Evolutionary conservation across 1,140 invertebrate species (phyloP).

Genomic region (Pogonognathellus flavescens): DNA sequence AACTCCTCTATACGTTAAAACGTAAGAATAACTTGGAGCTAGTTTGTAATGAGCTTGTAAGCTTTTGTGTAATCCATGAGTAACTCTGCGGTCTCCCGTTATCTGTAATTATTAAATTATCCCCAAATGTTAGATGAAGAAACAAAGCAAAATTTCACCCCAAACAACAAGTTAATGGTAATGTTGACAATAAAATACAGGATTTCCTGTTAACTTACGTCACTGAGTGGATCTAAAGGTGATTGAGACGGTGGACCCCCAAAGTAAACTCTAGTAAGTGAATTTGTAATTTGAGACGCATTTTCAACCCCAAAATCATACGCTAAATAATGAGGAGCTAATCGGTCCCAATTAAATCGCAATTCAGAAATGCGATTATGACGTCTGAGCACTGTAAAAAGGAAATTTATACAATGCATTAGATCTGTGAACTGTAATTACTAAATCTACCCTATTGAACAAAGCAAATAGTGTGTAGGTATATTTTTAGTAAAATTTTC

Average conservation of each 20-base stretch:
- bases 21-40: constrained; percentile 38
- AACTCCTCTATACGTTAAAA: constrained; percentile 30
- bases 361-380: neutral
- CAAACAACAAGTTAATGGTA: no score
- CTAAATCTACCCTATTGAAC: neutral
- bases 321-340: neutral
- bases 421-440: neutral
- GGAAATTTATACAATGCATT: neutral
- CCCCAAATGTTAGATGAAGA: neutral
- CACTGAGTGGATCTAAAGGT: neutral
- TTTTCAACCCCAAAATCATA: constrained; percentile 10
- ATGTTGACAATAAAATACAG: neutral
- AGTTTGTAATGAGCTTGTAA: constrained; percentile 2
- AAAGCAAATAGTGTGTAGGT: no score
- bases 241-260: neutral
- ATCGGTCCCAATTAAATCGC: constrained; percentile 10
- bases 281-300: constrained; percentile 2
- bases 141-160: no score
- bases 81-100: constrained; percentile 1
- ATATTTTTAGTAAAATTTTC: no score
- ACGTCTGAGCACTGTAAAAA: neutral
- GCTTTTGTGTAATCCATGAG: constrained; percentile 11
- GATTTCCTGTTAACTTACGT: neutral
- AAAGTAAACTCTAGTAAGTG: constrained; percentile 11
- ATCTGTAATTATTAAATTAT: neutral